Conservation (phyloP, 2,113 vertebrate species). For the Sinocyclocheilus grahami region DNA sequence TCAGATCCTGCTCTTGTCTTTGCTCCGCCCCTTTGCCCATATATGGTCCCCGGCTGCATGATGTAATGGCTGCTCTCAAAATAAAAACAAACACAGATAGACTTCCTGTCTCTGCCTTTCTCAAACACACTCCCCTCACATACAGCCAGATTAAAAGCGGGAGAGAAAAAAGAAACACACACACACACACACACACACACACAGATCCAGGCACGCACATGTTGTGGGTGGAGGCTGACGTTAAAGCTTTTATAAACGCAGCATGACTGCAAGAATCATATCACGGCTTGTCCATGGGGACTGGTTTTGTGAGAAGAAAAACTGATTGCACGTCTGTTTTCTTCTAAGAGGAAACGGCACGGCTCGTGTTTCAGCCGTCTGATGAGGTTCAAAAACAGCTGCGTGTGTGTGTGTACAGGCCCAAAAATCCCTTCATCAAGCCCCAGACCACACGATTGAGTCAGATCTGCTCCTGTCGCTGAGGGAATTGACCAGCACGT, state of each 20-base stretch:
- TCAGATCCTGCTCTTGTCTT: neutral
- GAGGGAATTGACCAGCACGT: neutral
- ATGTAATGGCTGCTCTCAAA: constrained; percentile 66
- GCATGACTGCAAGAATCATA: neutral
- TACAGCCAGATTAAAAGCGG: neutral
- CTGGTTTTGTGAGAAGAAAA: constrained; percentile 3
- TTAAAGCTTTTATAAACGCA: neutral
- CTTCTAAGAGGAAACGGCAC: neutral
- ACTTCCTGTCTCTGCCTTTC: constrained; percentile 17
- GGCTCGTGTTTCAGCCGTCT: neutral
- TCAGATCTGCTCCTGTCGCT: neutral
- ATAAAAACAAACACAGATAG: constrained; percentile 61
- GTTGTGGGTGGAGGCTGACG: neutral
- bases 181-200: too few species aligned
- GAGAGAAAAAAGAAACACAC: neutral
- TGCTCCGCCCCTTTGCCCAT: constrained; percentile 36
- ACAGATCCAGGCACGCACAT: neutral
- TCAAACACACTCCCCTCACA: constrained; percentile 22
- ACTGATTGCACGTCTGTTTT: neutral
- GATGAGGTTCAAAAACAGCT: neutral
- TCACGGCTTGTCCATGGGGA: neutral
- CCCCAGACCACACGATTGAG: neutral
- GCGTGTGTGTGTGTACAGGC: neutral
- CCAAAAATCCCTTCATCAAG: neutral
- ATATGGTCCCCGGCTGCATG: constrained; percentile 44